A percentile compares a stretch with the other conserved stretches of the same genome.
phyloP scores from a whole-genome alignment of 2,797 vertebrate species.

The Typhlichthys subterraneus region DNA sequence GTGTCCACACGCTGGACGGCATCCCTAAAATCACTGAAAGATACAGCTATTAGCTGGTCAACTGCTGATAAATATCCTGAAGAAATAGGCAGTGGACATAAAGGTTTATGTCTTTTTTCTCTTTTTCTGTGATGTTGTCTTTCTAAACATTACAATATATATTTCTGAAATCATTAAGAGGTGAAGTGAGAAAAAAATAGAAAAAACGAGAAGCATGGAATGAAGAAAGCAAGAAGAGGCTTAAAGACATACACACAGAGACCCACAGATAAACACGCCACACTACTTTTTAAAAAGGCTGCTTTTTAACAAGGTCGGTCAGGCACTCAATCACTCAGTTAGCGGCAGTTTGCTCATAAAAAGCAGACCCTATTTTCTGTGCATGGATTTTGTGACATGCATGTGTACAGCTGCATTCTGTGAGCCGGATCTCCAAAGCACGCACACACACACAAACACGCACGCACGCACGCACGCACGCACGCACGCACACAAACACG shows the following conservation, averaged over 20 bases:
- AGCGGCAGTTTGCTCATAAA: not conserved
- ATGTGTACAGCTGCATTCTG: constrained; percentile 10
- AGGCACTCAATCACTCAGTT: too few species aligned
- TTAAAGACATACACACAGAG: constrained; percentile 8
- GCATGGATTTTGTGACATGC: not conserved
- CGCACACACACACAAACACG: not conserved
- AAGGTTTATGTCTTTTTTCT: not conserved
- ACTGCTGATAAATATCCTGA: too few species aligned
- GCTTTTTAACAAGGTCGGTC: too few species aligned
- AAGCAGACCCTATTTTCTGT: not conserved
- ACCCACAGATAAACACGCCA: not conserved
- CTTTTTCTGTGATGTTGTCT: not conserved
- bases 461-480: not conserved
- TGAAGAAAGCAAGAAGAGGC: not conserved
- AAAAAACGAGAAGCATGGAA: not conserved
- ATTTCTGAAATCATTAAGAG: not conserved
- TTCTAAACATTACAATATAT: not conserved
- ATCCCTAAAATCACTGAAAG: too few species aligned
- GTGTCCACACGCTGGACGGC: too few species aligned
- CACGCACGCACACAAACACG: too few species aligned
- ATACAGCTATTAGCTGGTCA: too few species aligned
- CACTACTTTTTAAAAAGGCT: too few species aligned
- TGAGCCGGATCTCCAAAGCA: not conserved
- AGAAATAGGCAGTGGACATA: too few species aligned
- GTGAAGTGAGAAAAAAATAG: not conserved